Conservation (phyloP, 1,140 invertebrate species). For the Lucilia sericata region DNA sequence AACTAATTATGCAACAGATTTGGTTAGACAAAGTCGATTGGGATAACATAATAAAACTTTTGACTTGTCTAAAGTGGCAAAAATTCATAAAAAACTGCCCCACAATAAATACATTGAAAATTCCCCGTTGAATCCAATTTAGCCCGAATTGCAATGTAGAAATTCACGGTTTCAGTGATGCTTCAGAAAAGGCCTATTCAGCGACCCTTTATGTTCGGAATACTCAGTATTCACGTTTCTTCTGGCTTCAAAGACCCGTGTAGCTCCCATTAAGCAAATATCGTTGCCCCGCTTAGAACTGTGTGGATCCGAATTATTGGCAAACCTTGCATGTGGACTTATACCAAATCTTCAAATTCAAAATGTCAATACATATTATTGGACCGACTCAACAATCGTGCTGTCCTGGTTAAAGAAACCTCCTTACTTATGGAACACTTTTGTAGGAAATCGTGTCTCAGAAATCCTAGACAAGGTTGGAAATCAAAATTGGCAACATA, state of each 20-base stretch:
- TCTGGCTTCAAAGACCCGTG: neutral
- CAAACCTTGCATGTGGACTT: too few relatives aligned
- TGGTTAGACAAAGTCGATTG: too few relatives aligned
- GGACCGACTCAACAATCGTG: conserved; percentile 12
- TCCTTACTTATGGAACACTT: neutral
- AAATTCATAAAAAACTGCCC: neutral
- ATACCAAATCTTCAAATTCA: conserved; percentile 7
- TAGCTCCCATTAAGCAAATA: conserved; percentile 6
- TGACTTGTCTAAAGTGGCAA: too few relatives aligned
- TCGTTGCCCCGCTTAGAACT: too few relatives aligned
- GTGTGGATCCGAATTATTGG: neutral
- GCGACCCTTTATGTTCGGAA: neutral
- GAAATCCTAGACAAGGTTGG: conserved; percentile 15
- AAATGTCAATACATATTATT: neutral
- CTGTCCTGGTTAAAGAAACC: conserved; percentile 18
- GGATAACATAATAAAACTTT: too few relatives aligned
- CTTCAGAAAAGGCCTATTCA: neutral
- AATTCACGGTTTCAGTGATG: neutral
- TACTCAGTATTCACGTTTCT: too few relatives aligned
- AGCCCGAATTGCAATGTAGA: neutral
- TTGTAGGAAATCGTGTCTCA: conserved; percentile 3
- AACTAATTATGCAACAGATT: too few relatives aligned
- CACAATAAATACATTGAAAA: neutral
- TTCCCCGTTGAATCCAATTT: neutral
- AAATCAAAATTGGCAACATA: conserved; percentile 23